These are phyloP conservation scores for Chrysocyon brachyurus DNA, from an alignment of 2,797 vertebrate genomes.

Conservation along the genomic window DNA sequence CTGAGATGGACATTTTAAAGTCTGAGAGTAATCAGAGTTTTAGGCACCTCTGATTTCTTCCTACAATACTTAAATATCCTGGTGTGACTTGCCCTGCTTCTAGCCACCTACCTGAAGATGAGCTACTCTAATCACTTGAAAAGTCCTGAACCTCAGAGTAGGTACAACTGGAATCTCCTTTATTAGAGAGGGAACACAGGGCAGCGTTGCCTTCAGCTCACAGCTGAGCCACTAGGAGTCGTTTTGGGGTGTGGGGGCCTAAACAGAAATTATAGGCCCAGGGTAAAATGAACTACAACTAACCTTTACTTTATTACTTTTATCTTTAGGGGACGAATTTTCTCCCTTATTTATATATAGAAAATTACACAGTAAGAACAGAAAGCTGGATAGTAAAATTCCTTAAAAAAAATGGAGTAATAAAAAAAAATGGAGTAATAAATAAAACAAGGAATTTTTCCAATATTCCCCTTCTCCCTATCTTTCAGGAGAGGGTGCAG, in stretches of 20 bases:
- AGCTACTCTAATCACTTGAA: background rate
- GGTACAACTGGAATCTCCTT: background rate
- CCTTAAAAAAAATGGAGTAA: background rate
- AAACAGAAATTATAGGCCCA: background rate
- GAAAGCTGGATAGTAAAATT: background rate
- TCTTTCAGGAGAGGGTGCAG: background rate
- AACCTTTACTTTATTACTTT: background rate
- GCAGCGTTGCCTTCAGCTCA: background rate
- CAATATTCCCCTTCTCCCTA: background rate
- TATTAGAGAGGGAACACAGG: background rate
- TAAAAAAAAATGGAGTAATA: background rate
- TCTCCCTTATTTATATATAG: background rate
- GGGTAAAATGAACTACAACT: background rate
- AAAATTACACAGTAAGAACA: background rate
- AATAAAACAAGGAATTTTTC: background rate
- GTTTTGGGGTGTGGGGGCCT: background rate
- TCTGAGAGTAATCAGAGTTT: background rate
- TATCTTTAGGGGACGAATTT: background rate
- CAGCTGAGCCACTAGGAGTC: background rate
- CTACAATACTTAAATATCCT: background rate
- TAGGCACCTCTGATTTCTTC: background rate
- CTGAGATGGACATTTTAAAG: background rate
- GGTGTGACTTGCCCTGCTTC: background rate
- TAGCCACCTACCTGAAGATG: background rate
- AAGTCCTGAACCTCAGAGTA: background rate